Base-by-base conservation (phyloP, 2,888 invertebrate species). In the Deilephila elpenor region DNA sequence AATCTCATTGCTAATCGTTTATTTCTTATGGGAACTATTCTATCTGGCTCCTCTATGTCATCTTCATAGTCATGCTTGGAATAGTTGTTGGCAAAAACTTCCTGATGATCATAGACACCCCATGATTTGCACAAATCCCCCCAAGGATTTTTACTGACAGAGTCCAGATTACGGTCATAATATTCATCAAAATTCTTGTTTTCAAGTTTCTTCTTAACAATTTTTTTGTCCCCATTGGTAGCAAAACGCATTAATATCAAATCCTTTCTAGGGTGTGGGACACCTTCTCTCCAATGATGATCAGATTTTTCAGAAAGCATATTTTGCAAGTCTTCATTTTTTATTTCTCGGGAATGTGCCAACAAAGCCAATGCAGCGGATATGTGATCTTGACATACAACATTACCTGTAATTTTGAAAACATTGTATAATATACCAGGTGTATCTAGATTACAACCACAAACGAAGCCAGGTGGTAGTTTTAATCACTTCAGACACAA, bases 201-300 rank as follows among this genome's bases (percentile, higher is more conserved):
- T 70, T 86, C 85, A 34, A 80, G 73, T 72, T 86, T 87, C 75
- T 96, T 89, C 94, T 96, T 88, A 94, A 96, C 84, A 94, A 96
- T 80, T 83, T 90, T 97, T 82, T 96, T 96, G 86, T 98, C 98
- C 81, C 96, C 95, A 88, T 95, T 96, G 74, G 96, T 96, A 44
- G 97, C 97, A 94, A 97, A 98, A 77, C 98, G 93, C 83, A 98
- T 91, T 74, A 98, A 93, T 80, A 98, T 95, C 77, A 95, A 95
- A 84, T 96, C 96, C 34, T 96, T 95, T 86, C 96, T 96, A 7
- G 95, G 92, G 87, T 96, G 96, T 70, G 96, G 94, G 76, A 95
- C 89, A 3, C 97, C 98, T 86, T 97, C 95, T 78, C 98, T 93
- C 98, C 98, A 98, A 82, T 96, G 95, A 59, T 97, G 97, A 61